phyloP scores from a whole-genome alignment of 2,113 vertebrate genomes.

The Recurvirostra avosetta region DNA sequence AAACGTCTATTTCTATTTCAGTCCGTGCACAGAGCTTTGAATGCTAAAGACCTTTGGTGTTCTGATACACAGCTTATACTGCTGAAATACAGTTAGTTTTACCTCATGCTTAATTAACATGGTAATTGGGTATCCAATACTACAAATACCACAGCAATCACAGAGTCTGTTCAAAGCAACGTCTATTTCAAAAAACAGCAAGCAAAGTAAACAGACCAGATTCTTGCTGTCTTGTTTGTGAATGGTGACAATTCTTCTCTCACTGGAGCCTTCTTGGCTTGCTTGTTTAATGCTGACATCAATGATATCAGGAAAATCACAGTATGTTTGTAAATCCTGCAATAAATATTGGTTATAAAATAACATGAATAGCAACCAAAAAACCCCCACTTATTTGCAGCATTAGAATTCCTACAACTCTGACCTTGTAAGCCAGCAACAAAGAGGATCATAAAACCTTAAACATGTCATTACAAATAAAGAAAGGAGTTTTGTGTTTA shows the following conservation, averaged over 20 bases:
- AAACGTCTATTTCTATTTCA: background rate
- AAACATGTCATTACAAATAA: background rate
- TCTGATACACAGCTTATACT: background rate
- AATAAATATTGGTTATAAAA: background rate
- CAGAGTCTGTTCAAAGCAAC: background rate
- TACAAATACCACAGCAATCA: background rate
- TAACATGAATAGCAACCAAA: background rate
- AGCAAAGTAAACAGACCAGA: constrained; percentile 79
- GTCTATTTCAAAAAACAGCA: background rate
- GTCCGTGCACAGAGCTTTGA: background rate
- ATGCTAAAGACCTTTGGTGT: background rate
- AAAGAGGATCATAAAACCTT: background rate
- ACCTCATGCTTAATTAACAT: background rate
- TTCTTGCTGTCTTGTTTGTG: constrained; percentile 90
- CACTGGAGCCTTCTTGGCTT: constrained; percentile 86
- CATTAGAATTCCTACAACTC: background rate
- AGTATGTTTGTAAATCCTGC: constrained; percentile 90
- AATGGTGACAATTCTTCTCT: constrained; percentile 92
- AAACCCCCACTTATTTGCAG: background rate
- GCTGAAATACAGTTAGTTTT: background rate
- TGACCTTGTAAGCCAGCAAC: background rate
- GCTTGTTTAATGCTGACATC: constrained; percentile 96
- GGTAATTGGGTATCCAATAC: background rate
- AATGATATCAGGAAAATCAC: constrained; percentile 95
- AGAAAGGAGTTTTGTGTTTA: background rate